Percentiles rank a stretch among this genome's conserved stretches.
phyloP scores from a whole-genome alignment of 2,797 vertebrate species.

The Brachyrhaphis roseni region DNA sequence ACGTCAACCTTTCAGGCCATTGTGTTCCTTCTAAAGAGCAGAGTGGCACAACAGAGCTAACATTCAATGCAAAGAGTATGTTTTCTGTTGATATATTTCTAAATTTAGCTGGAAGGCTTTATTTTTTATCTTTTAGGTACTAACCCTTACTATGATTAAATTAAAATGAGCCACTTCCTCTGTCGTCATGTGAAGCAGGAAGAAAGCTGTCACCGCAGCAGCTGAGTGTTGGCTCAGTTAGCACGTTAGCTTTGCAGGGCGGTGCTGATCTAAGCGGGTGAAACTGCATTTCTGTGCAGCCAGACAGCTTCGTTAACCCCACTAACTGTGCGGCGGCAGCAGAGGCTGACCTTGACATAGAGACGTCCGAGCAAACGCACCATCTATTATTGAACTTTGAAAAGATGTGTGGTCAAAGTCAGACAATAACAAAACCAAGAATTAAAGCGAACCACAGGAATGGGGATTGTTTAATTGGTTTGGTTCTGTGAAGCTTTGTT shows the following conservation, averaged over 20 bases:
- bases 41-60: neutral
- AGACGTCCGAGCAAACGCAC: constrained; percentile 29
- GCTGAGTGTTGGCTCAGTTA: constrained; percentile 42
- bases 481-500: neutral
- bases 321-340: constrained; percentile 38
- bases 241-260: constrained; percentile 46
- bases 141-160: constrained; percentile 25
- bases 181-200: constrained; percentile 47
- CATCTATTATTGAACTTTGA: constrained; percentile 23
- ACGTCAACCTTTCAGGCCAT: neutral
- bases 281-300: constrained; percentile 34
- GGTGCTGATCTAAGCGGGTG: constrained; percentile 50
- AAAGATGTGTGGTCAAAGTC: constrained; percentile 18
- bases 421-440: constrained; percentile 10
- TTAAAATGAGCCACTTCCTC: constrained; percentile 60
- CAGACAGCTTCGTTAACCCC: constrained; percentile 45
- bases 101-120: neutral
- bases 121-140: too few relatives aligned
- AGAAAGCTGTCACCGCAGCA: constrained; percentile 46
- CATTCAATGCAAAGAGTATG: neutral
- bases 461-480: neutral
- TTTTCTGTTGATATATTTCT: neutral
- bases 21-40: neutral
- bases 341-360: constrained; percentile 39
- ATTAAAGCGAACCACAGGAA: neutral